These are phyloP conservation scores for Sarcophaga caerulescens DNA, from an alignment of 2,888 invertebrate genomes.

Conservation along the genomic window DNA sequence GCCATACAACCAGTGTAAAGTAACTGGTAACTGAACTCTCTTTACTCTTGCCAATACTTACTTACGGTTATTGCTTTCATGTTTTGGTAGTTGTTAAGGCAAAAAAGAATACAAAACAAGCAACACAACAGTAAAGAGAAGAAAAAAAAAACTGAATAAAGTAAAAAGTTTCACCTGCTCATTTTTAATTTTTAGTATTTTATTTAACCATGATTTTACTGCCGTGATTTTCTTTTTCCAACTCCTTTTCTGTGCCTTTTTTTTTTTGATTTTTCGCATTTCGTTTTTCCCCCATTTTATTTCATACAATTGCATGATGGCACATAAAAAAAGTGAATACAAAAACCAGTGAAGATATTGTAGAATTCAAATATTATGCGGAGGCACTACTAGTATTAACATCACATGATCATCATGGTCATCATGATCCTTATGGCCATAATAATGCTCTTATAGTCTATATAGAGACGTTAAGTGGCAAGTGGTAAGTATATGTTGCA, in stretches of 20 bases:
- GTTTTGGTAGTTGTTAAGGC: constrained; percentile 49
- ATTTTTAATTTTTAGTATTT: constrained; percentile 68
- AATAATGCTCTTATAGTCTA: constrained; percentile 14
- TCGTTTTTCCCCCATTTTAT: constrained; percentile 26
- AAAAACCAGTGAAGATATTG: background rate
- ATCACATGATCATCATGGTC: constrained; percentile 32
- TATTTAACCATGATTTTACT: constrained; percentile 63
- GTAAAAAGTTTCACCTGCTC: constrained; percentile 66
- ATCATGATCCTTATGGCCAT: constrained; percentile 23
- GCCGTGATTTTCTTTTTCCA: constrained; percentile 50
- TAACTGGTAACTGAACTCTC: constrained; percentile 55
- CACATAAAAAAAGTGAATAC: constrained; percentile 18
- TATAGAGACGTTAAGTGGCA: constrained; percentile 59
- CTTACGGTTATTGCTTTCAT: constrained; percentile 46
- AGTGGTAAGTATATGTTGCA: constrained; percentile 13
- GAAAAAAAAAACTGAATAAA: constrained; percentile 9
- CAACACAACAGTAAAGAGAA: constrained; percentile 35
- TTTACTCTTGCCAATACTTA: constrained; percentile 44
- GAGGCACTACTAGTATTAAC: constrained; percentile 23
- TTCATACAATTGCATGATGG: constrained; percentile 44
- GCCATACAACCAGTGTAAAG: constrained; percentile 28
- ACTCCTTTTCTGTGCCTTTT: constrained; percentile 33
- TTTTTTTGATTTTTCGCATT: constrained; percentile 13
- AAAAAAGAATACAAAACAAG: constrained; percentile 10
- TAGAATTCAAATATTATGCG: constrained; percentile 1